A percentile compares a stretch with the other conserved stretches of the same genome.
phyloP scores from a whole-genome alignment of 2,797 vertebrate genomes.

The Takifugu ocellatus region DNA sequence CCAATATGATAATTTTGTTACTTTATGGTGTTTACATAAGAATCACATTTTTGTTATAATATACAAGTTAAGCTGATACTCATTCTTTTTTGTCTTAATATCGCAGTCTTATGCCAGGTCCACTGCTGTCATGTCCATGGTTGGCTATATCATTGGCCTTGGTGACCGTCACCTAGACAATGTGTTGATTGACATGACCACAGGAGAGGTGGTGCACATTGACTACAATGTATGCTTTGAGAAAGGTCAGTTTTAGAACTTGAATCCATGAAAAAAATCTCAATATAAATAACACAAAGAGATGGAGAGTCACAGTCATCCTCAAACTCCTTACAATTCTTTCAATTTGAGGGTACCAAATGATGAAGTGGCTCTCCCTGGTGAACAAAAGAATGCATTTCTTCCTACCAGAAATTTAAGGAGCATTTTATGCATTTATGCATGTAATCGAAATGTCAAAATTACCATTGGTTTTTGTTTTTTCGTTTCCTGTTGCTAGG shows the following conservation, averaged over 20 bases:
- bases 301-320: too few species aligned
- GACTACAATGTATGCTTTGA: slow-evolving; percentile 99
- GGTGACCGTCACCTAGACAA: slow-evolving; percentile 98
- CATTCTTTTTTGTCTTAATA: neutral
- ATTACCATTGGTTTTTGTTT: neutral
- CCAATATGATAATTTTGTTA: too few species aligned
- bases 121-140: slow-evolving; percentile 99
- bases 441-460: neutral
- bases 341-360: too few species aligned
- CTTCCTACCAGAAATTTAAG: too few species aligned
- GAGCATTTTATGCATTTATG: too few species aligned
- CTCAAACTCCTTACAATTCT: too few species aligned
- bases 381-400: too few species aligned
- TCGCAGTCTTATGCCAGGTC: slow-evolving; percentile 92
- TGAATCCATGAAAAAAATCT: too few species aligned
- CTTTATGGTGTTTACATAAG: too few species aligned
- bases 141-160: slow-evolving; percentile 98
- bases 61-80: neutral
- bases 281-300: too few species aligned
- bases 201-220: slow-evolving; percentile 98
- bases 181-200: slow-evolving; percentile 98
- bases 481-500: slow-evolving; percentile 67
- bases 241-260: slow-evolving; percentile 80
- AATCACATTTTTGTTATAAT: too few species aligned
- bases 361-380: too few species aligned